Evolutionary conservation across 2,113 vertebrate genomes (phyloP).

Genomic region (Peromyscus californicus): DNA sequence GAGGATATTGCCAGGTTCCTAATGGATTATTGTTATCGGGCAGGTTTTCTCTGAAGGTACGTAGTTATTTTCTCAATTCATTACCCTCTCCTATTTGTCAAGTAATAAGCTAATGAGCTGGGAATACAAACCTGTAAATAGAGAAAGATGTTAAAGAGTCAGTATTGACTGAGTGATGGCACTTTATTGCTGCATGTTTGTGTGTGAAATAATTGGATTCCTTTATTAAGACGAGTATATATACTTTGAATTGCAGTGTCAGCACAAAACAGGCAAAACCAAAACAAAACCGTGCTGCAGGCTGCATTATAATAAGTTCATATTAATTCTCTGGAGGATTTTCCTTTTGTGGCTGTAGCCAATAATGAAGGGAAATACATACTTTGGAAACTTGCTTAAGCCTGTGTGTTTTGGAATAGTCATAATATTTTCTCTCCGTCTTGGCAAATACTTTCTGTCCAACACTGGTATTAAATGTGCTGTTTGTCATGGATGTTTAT

Average conservation of each 20-base stretch:
- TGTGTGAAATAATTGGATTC: slow-evolving; percentile 84
- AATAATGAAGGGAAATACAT: slow-evolving; percentile 70
- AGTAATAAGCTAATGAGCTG: slow-evolving; percentile 87
- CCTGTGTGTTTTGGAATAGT: slow-evolving; percentile 59
- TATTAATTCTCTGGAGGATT: slow-evolving; percentile 77
- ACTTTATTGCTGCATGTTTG: slow-evolving; percentile 87
- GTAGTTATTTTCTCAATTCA: slow-evolving; percentile 89
- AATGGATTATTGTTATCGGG: slow-evolving; percentile 90
- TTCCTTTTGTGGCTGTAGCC: slow-evolving; percentile 78
- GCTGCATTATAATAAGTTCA: slow-evolving; percentile 83
- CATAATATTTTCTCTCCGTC: slow-evolving; percentile 52
- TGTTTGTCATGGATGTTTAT: slow-evolving; percentile 60
- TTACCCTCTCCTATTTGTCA: slow-evolving; percentile 86
- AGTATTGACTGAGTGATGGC: slow-evolving; percentile 84
- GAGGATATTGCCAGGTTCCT: slow-evolving; percentile 90
- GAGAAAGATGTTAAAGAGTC: slow-evolving; percentile 85
- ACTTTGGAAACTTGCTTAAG: slow-evolving; percentile 69
- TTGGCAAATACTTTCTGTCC: slow-evolving; percentile 53
- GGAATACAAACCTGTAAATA: slow-evolving; percentile 80
- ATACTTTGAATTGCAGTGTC: slow-evolving; percentile 84
- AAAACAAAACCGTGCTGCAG: slow-evolving; percentile 79
- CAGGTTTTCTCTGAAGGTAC: slow-evolving; percentile 91
- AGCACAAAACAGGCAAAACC: slow-evolving; percentile 81
- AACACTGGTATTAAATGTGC: slow-evolving; percentile 57
- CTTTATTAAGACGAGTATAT: slow-evolving; percentile 77